These are phyloP conservation scores for Coenonympha glycerion DNA, from an alignment of 2,888 invertebrate species.

Conservation along the genomic window DNA sequence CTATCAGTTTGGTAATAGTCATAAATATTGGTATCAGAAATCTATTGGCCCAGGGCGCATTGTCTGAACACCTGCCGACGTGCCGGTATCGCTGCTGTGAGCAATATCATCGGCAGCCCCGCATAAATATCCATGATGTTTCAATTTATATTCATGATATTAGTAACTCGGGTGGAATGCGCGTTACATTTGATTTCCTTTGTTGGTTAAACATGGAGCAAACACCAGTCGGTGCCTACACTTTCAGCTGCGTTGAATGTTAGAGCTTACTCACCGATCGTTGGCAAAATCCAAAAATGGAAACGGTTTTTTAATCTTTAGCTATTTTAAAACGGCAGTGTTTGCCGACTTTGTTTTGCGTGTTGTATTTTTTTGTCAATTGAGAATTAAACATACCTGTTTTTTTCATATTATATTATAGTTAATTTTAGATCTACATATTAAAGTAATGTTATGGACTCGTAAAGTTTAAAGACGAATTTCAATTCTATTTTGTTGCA, in stretches of 20 bases:
- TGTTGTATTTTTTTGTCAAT: background rate
- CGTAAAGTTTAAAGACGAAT: too few relatives aligned
- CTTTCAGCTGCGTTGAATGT: background rate
- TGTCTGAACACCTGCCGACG: slow-evolving; percentile 68
- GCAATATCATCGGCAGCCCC: slow-evolving; percentile 62
- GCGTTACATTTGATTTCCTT: slow-evolving; percentile 72
- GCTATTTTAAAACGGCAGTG: background rate
- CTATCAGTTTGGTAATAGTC: slow-evolving; percentile 63
- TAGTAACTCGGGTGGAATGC: slow-evolving; percentile 55
- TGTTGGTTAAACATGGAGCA: slow-evolving; percentile 53
- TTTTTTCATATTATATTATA: too few relatives aligned
- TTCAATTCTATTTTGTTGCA: too few relatives aligned
- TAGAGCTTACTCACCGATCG: background rate
- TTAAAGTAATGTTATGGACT: too few relatives aligned
- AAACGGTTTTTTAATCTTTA: background rate
- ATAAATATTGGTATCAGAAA: slow-evolving; percentile 71
- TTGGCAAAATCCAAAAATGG: background rate
- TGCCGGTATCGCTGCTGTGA: slow-evolving; percentile 49
- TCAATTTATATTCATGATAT: slow-evolving; percentile 25
- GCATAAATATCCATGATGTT: slow-evolving; percentile 51
- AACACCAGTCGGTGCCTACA: background rate
- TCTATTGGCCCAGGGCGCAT: slow-evolving; percentile 65
- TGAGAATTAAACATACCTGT: background rate
- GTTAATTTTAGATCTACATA: too few relatives aligned
- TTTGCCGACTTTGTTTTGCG: background rate